Evolutionary conservation across 2,888 invertebrate species (phyloP).

Genomic region (Stegana nigrithorax): DNA sequence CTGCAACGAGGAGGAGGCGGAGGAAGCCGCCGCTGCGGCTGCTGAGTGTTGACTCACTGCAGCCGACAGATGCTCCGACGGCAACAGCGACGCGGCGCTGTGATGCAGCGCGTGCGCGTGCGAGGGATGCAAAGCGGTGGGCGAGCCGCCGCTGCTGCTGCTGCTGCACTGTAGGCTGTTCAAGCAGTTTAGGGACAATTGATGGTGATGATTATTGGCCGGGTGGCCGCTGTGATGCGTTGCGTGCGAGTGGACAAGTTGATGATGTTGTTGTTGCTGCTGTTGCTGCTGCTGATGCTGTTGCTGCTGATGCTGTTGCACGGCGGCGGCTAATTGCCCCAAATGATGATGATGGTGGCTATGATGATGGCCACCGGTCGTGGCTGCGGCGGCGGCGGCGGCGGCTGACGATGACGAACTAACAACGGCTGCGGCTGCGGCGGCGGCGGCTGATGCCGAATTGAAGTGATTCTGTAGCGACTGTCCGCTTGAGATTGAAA

Average conservation of each 20-base stretch:
- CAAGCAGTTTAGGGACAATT: constrained; percentile 60
- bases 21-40: constrained; percentile 36
- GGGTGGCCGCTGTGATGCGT: constrained; percentile 39
- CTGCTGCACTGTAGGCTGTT: constrained; percentile 55
- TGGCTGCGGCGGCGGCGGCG: constrained; percentile 47
- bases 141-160: constrained; percentile 36
- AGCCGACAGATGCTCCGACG: constrained; percentile 38
- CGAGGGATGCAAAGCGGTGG: constrained; percentile 38
- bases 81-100: constrained; percentile 40
- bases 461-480: constrained; percentile 65
- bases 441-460: constrained; percentile 50
- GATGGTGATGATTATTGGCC: constrained; percentile 55
- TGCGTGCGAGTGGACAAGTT: constrained; percentile 10
- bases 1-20: constrained; percentile 5
- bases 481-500: constrained; percentile 59
- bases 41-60: constrained; percentile 38
- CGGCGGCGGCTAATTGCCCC: constrained; percentile 51
- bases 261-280: constrained; percentile 39
- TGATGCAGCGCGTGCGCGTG: constrained; percentile 41
- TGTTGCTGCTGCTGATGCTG: constrained; percentile 50
- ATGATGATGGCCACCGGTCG: constrained; percentile 45
- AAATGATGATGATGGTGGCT: too few species aligned
- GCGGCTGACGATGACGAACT: constrained; percentile 50
- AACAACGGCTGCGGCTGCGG: constrained; percentile 44
- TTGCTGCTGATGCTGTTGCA: constrained; percentile 46